These are phyloP conservation scores for Diaperis boleti DNA, from an alignment of 2,888 invertebrate species.

Conservation along the genomic window DNA sequence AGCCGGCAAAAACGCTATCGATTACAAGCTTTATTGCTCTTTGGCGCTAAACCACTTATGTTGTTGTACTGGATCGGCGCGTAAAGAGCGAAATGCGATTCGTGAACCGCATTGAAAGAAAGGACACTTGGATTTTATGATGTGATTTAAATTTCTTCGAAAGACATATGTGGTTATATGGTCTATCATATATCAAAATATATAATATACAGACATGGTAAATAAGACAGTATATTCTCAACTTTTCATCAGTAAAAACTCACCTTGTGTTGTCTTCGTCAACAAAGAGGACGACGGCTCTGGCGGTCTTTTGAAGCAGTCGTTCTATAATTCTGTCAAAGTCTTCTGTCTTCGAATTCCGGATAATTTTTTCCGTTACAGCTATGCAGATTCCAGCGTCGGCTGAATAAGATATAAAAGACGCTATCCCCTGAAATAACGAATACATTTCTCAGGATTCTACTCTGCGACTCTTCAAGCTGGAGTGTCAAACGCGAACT, in stretches of 20 bases:
- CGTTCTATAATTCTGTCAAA: slow-evolving; percentile 73
- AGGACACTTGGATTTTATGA: no score
- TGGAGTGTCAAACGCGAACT: slow-evolving; percentile 14
- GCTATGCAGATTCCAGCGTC: slow-evolving; percentile 70
- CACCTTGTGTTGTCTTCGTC: slow-evolving; percentile 78
- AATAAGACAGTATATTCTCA: not conserved
- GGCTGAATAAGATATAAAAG: slow-evolving; percentile 68
- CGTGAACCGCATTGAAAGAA: no score
- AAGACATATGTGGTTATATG: no score
- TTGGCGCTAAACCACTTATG: slow-evolving; percentile 13
- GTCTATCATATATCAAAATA: no score
- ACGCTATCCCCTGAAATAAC: slow-evolving; percentile 70
- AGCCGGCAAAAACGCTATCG: slow-evolving; percentile 31
- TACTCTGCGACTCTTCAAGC: slow-evolving; percentile 19
- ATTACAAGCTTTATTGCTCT: slow-evolving; percentile 20
- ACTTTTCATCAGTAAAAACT: slow-evolving; percentile 35
- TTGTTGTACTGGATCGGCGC: no score
- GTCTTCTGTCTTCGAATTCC: slow-evolving; percentile 70
- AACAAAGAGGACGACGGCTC: slow-evolving; percentile 78
- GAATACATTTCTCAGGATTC: slow-evolving; percentile 39
- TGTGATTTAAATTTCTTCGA: no score
- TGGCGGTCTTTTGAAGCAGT: slow-evolving; percentile 71
- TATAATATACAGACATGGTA: no score
- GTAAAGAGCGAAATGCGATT: no score
- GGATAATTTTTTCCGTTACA: slow-evolving; percentile 70